Evolutionary conservation across 1,140 invertebrate species (phyloP), one percentile per base, ranked within the genome.

Genomic region (Neodiprion lecontei): DNA sequence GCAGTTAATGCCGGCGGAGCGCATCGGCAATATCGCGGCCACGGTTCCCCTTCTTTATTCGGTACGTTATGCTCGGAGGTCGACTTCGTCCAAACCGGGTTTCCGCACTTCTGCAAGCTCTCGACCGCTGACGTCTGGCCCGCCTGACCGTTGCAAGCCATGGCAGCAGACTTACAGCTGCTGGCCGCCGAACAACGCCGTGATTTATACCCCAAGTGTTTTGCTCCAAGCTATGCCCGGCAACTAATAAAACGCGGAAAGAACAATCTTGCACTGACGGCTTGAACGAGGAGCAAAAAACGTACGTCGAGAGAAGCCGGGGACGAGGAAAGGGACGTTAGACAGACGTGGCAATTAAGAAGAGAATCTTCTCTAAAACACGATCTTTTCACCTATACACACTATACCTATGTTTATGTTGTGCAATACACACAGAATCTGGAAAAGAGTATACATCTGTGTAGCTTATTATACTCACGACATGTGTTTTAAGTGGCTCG

Each of bases 171-270:
- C 28, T 40, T 40, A 40, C 28, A 40, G 28, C 28, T 40, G 28
- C 28, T 40, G 28, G 28, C 28, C 28, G 28, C 28, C 5, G 53
- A 9, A 61, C 53, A 61, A 5, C 53, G 11, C 11, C 53, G 53
- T 61, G 53, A 61, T 61, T 61, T 61, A 61, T 61, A 61, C 53
- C 28, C 53, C 53, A 61, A 61, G 9, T 61, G n/a, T 61, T 61
- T 61, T 61, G 53, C 53, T 61, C 53, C 11, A 61, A 12, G 11
- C 53, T 12, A 61, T 17, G 0, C 53, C 53, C 53, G n/a, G 53
- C 53, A 61, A 61, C 53, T 61, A 61, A 61, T 61, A 61, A 61
- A 61, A 61, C 7, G 53, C 11, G 53, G 53, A 17, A 17, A 17
- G 53, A 17, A 61, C 53, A 61, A 61, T 61, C 53, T 5, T 61